Evolutionary conservation across 2,113 vertebrate genomes (phyloP).

Genomic region (Microcebus jonahi): DNA sequence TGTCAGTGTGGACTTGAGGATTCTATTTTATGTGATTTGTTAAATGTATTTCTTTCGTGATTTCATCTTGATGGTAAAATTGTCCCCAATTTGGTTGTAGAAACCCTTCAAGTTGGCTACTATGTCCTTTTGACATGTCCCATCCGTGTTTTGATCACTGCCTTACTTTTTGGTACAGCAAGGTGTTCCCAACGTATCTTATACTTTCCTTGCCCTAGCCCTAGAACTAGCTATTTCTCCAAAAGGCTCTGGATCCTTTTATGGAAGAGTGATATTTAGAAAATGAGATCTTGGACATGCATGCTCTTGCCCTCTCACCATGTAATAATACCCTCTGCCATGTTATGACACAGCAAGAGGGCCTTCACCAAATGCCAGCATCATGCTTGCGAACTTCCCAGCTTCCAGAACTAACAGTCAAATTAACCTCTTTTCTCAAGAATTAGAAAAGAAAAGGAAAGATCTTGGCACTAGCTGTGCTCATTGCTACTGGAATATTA

Average conservation of each 20-base stretch:
- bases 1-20: background rate
- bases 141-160: background rate
- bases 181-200: background rate
- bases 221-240: background rate
- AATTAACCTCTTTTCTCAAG: no score
- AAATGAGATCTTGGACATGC: conserved; percentile 26
- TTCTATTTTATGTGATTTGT: background rate
- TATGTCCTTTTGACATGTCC: background rate
- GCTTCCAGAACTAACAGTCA: no score
- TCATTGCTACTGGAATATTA: background rate
- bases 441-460: background rate
- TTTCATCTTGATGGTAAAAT: conserved; percentile 34
- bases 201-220: background rate
- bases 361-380: no score
- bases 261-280: background rate
- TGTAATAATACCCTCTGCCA: no score
- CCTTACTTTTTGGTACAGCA: background rate
- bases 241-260: conserved; percentile 13
- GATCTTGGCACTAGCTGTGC: background rate
- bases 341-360: no score
- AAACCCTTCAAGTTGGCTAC: background rate
- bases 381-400: no score
- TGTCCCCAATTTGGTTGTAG: background rate
- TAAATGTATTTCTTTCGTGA: background rate
- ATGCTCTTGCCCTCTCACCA: no score